Evolutionary conservation across 2,113 vertebrate species (phyloP).

Genomic region (Otolemur garnettii): DNA sequence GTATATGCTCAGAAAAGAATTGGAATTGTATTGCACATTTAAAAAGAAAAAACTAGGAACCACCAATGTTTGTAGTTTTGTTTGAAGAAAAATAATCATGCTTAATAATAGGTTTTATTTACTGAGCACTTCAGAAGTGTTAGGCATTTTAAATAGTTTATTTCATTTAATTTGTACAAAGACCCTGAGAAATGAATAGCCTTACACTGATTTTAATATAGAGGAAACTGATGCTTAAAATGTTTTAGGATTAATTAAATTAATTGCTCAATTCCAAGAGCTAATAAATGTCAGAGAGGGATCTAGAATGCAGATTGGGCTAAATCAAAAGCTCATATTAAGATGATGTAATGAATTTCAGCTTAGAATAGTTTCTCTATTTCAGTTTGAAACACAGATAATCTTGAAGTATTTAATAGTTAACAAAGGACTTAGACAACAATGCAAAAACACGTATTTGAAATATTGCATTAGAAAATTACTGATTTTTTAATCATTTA

Average conservation of each 20-base stretch:
- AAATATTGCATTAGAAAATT: slow-evolving; percentile 60
- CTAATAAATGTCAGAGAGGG: background rate
- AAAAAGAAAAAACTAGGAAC: background rate
- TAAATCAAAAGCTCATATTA: background rate
- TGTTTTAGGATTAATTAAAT: slow-evolving; percentile 17
- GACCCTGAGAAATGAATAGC: background rate
- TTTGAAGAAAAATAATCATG: background rate
- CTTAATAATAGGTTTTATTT: background rate
- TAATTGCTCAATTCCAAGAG: background rate
- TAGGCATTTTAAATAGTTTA: background rate
- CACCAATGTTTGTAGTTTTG: background rate
- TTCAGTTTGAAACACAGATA: slow-evolving; percentile 24
- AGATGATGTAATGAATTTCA: background rate
- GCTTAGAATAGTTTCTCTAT: background rate
- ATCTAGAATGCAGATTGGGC: background rate
- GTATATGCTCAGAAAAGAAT: background rate
- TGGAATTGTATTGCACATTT: background rate
- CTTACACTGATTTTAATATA: background rate
- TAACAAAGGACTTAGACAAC: slow-evolving; percentile 57
- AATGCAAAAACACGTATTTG: slow-evolving; percentile 58
- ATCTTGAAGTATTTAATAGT: background rate
- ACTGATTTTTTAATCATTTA: slow-evolving; percentile 63
- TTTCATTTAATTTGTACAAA: background rate
- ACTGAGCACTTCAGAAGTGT: background rate
- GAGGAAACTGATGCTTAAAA: background rate